Evolutionary conservation across 1,140 invertebrate genomes (phyloP).

Genomic region (Calycopis cecrops): DNA sequence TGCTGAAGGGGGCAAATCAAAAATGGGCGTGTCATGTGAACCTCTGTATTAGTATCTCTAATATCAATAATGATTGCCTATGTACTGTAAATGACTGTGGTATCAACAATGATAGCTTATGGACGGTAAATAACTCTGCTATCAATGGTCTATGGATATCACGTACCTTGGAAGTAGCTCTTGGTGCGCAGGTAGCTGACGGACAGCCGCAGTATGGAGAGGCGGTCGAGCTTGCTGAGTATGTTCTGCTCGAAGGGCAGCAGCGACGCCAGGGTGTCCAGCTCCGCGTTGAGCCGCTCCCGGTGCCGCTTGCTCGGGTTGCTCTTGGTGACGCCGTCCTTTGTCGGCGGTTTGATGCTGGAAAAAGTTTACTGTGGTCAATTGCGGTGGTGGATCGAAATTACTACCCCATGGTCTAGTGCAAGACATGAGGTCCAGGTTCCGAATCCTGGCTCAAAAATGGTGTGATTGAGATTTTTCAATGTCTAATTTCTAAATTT

Average conservation of each 20-base stretch:
- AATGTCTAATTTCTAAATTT: too few relatives aligned
- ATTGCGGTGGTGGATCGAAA: not conserved
- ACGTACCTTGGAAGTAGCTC: conserved; percentile 98
- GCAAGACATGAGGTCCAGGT: too few relatives aligned
- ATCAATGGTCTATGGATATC: conserved; percentile 21
- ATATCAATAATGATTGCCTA: too few relatives aligned
- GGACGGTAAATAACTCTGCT: too few relatives aligned
- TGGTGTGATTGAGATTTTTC: too few relatives aligned
- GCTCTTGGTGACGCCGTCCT: conserved; percentile 97
- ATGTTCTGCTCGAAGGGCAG: conserved; percentile 99
- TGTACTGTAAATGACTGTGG: too few relatives aligned
- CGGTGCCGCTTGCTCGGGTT: conserved; percentile 98
- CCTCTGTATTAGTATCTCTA: too few relatives aligned
- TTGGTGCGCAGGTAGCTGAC: conserved; percentile 99
- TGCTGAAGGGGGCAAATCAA: too few relatives aligned
- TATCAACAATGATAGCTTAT: too few relatives aligned
- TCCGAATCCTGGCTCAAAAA: too few relatives aligned
- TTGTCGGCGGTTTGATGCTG: conserved; percentile 95
- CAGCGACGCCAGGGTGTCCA: conserved; percentile 97
- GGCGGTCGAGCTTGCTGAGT: conserved; percentile 97
- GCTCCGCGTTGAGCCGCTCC: conserved; percentile 97
- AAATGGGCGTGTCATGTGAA: too few relatives aligned
- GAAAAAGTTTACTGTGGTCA: conserved; percentile 34
- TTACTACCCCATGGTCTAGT: too few relatives aligned
- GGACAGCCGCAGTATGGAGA: conserved; percentile 96